Percentiles rank a stretch among this genome's conserved stretches.
Conservation (phyloP, 1,140 invertebrate genomes). For the Drosophila tristis region DNA sequence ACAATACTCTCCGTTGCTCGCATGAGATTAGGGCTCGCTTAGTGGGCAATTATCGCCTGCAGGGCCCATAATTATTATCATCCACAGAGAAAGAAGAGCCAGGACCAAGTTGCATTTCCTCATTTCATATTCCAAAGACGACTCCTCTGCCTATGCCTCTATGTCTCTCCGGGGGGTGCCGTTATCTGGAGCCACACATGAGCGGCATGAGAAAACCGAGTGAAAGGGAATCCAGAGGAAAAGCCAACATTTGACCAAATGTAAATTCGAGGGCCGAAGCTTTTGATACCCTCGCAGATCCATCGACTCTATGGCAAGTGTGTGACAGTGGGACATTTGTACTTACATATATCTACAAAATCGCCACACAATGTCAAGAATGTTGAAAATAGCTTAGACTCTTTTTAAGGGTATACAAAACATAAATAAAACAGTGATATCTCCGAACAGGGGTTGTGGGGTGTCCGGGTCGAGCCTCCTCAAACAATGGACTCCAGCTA, state of each 20-base stretch:
- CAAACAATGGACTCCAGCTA: conserved; percentile 61
- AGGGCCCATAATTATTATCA: conserved; percentile 73
- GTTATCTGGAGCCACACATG: conserved; percentile 60
- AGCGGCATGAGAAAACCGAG: conserved; percentile 51
- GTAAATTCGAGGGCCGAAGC: too few relatives aligned
- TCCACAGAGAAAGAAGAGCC: conserved; percentile 17
- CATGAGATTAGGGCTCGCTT: conserved; percentile 66
- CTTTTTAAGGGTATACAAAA: conserved; percentile 21
- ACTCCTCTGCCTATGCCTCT: not conserved
- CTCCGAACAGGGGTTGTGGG: conserved; percentile 35
- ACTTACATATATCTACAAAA: too few relatives aligned
- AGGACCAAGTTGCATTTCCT: conserved; percentile 69
- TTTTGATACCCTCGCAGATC: too few relatives aligned
- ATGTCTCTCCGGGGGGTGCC: conserved; percentile 13
- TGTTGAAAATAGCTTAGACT: too few relatives aligned
- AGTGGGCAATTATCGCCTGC: conserved; percentile 81
- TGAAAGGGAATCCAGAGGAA: conserved; percentile 9
- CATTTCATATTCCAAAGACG: conserved; percentile 77
- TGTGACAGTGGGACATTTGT: too few relatives aligned
- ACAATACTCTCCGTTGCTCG: conserved; percentile 14
- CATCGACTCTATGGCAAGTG: too few relatives aligned
- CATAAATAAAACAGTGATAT: conserved; percentile 69
- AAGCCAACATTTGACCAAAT: too few relatives aligned
- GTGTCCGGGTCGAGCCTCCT: conserved; percentile 26
- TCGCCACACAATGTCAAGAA: too few relatives aligned